These are phyloP conservation scores for Tetrapedia diversipes DNA, from an alignment of 2,888 invertebrate species.

Conservation along the genomic window DNA sequence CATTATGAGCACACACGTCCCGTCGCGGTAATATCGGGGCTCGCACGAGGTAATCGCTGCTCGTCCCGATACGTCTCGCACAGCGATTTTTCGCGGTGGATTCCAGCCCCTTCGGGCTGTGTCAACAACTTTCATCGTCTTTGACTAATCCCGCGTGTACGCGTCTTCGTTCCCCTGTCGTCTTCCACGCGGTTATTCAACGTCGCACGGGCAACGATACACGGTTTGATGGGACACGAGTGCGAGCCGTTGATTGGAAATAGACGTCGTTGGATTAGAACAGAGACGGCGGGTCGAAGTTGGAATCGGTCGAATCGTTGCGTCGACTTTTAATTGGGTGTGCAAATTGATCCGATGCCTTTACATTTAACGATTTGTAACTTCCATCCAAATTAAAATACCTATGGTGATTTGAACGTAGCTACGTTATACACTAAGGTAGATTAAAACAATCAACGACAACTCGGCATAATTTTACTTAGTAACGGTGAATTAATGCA, in stretches of 20 bases:
- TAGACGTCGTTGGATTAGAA: not conserved
- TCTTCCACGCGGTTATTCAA: not conserved
- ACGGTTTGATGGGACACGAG: not conserved
- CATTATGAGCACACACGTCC: slow-evolving; percentile 41
- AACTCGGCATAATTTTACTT: too few relatives aligned
- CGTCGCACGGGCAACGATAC: not conserved
- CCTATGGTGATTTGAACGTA: too few relatives aligned
- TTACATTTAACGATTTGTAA: too few relatives aligned
- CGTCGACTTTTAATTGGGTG: not conserved
- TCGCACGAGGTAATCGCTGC: slow-evolving; percentile 32
- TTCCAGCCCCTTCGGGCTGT: slow-evolving; percentile 36
- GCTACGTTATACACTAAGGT: too few relatives aligned
- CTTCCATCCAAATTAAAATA: too few relatives aligned
- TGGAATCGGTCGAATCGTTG: not conserved
- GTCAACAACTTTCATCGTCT: slow-evolving; percentile 50
- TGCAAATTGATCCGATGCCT: too few relatives aligned
- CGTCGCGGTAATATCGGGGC: slow-evolving; percentile 23
- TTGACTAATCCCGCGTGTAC: slow-evolving; percentile 33
- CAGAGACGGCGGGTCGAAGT: not conserved
- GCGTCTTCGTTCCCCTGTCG: slow-evolving; percentile 14
- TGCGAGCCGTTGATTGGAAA: slow-evolving; percentile 15
- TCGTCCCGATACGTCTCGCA: slow-evolving; percentile 62
- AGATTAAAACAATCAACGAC: too few relatives aligned
- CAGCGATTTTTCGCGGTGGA: slow-evolving; percentile 65
- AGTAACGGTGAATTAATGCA: too few relatives aligned